Base-by-base conservation (phyloP, 2,888 invertebrate species). In the Dorcus parallelipipedus region DNA sequence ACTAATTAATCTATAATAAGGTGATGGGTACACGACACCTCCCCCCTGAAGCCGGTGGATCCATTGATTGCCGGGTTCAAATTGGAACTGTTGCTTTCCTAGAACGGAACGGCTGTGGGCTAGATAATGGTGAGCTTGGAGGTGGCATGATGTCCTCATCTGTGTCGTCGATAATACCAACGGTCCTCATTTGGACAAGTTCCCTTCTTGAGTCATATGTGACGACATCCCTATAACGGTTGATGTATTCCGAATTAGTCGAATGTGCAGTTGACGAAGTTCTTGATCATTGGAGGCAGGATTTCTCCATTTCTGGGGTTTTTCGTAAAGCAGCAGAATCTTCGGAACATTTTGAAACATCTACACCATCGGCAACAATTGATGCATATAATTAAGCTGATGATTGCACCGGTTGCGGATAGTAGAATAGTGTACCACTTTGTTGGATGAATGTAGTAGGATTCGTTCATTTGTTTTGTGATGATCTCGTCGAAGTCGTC, bases 211-310 rank as follows among this genome's bases (percentile, higher is more conserved):
- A 8, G 14, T 52, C 52, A n/a, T 40, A 52, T 3, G 23, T 7
- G 6, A 52, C 52, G 3, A 40, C 7, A 6, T 52, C 41, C 8
- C 20, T 52, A 1, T 17, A 14, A n/a, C 8, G 52, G 8, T 33
- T 47, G 14, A 49, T n/a, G 8, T 55, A 49, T 51, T 58, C 61
- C 6, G 49, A 49, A n/a, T n/a, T n/a, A 63, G 10, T 59, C 61
- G 47, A 65, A 63, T 2, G 40, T 61, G 39, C 65, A 65, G 45
- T 65, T 63, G 2, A 65, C 60, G 23, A 64, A 65, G 20, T 64
- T 64, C 14, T 62, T 63, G 2, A 65, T 65, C 17, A 63, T 54
- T 14, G 62, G 64, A 17, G 63, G 61, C 2, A 63, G 1, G 3
- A 59, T 47, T 51, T 67, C 60, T 1, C 62, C 60, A 41, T 50